These are phyloP conservation scores for Rhynchophorus ferrugineus DNA, from an alignment of 1,140 invertebrate genomes.

Conservation along the genomic window DNA sequence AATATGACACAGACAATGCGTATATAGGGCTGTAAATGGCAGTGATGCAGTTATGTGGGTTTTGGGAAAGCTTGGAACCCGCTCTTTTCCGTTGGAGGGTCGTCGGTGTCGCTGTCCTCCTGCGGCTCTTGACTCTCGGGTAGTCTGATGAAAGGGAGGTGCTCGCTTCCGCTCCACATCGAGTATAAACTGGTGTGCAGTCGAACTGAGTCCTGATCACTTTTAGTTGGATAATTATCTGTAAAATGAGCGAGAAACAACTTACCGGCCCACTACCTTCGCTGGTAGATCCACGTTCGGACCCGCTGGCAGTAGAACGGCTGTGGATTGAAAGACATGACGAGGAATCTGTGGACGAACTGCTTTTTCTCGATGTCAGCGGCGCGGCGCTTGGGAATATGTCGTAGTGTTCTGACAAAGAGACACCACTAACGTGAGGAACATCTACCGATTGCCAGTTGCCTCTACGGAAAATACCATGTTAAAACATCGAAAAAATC, in stretches of 20 bases:
- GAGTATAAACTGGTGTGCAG: conserved; percentile 41
- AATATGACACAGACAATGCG: too few species aligned
- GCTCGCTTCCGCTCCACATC: conserved; percentile 43
- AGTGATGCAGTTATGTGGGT: conserved; percentile 28
- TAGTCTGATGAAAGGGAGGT: conserved; percentile 40
- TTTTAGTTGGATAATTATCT: background rate
- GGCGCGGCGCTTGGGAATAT: conserved; percentile 35
- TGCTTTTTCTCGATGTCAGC: conserved; percentile 53
- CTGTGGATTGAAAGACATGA: conserved; percentile 53
- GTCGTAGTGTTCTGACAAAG: conserved; percentile 35
- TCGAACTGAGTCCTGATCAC: conserved; percentile 33
- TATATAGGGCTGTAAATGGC: background rate
- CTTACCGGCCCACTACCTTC: conserved; percentile 44
- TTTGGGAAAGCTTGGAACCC: conserved; percentile 31
- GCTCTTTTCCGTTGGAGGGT: conserved; percentile 35
- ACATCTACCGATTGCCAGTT: conserved; percentile 37
- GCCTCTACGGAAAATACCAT: conserved; percentile 25
- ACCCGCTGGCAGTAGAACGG: conserved; percentile 45
- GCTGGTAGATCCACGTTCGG: conserved; percentile 45
- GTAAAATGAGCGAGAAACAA: background rate
- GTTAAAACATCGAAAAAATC: background rate
- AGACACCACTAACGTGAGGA: conserved; percentile 30
- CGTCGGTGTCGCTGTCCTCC: conserved; percentile 40
- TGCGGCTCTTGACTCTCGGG: conserved; percentile 42
- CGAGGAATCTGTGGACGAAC: conserved; percentile 54